phyloP scores from a whole-genome alignment of 2,888 invertebrate genomes.

The Acanthosepion lycidas region DNA sequence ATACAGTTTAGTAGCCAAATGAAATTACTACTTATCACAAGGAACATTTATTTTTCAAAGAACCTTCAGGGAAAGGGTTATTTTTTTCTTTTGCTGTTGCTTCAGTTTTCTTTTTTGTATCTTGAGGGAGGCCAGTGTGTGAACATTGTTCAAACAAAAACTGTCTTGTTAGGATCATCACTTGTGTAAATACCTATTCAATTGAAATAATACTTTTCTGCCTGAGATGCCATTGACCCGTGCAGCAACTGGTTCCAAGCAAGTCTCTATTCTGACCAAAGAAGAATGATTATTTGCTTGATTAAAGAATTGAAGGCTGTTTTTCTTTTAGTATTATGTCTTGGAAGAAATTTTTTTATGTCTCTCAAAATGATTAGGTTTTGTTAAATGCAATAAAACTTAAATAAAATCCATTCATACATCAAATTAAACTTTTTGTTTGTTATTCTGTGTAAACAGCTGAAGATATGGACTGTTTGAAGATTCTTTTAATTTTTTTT shows the following conservation, averaged over 20 bases:
- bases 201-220: slow-evolving; percentile 9
- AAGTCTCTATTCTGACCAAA: background rate
- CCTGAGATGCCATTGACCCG: slow-evolving; percentile 7
- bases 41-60: background rate
- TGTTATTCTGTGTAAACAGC: background rate
- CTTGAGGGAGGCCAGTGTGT: background rate
- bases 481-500: too few species aligned
- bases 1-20: background rate
- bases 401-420: too few species aligned
- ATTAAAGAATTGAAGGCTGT: background rate
- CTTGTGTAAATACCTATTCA: slow-evolving; percentile 33
- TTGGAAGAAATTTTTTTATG: background rate
- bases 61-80: background rate
- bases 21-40: slow-evolving; percentile 20
- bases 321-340: background rate
- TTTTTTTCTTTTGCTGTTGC: background rate
- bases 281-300: background rate
- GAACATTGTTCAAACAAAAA: slow-evolving; percentile 20
- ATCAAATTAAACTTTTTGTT: background rate
- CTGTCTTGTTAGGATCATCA: slow-evolving; percentile 9
- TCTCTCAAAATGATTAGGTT: background rate
- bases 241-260: background rate
- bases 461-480: too few species aligned
- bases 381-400: background rate
- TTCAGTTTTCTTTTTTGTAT: background rate